Conservation (phyloP, 2,888 invertebrate species). For the Drosophila borealis region DNA sequence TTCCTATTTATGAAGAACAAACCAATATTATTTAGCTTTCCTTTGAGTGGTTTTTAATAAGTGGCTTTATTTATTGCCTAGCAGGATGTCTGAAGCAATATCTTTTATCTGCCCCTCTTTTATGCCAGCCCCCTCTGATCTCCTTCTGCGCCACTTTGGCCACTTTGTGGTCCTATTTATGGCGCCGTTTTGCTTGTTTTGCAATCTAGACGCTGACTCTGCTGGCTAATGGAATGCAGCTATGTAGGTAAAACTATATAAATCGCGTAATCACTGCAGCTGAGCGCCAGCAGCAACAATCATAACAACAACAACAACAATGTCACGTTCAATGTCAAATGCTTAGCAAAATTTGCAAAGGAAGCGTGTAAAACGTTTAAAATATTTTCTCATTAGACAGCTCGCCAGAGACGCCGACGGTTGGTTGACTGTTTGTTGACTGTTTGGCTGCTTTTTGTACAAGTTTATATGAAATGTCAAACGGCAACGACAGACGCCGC, state of each 20-base stretch:
- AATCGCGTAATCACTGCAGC: constrained; percentile 72
- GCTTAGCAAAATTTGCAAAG: constrained; percentile 73
- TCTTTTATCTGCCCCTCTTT: neutral
- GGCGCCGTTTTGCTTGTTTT: constrained; percentile 25
- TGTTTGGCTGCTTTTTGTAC: constrained; percentile 35
- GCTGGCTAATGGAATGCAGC: constrained; percentile 49
- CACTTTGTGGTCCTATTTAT: constrained; percentile 50
- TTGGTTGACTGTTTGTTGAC: constrained; percentile 25
- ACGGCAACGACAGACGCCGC: constrained; percentile 49
- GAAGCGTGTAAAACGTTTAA: constrained; percentile 78
- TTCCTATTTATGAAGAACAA: no score
- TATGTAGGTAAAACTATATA: constrained; percentile 52
- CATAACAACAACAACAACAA: constrained; percentile 60
- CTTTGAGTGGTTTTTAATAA: no score
- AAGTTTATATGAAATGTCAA: constrained; percentile 78
- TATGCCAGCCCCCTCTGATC: neutral
- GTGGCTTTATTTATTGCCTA: neutral
- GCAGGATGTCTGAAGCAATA: neutral
- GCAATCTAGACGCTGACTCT: constrained; percentile 20
- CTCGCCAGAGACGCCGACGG: constrained; percentile 50
- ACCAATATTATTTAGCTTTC: no score
- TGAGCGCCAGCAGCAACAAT: constrained; percentile 40
- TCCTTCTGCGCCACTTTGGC: neutral
- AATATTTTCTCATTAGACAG: constrained; percentile 78
- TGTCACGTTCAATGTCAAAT: constrained; percentile 79